phyloP scores from a whole-genome alignment of 2,888 invertebrate species.

The Pristionchus japonicus region DNA sequence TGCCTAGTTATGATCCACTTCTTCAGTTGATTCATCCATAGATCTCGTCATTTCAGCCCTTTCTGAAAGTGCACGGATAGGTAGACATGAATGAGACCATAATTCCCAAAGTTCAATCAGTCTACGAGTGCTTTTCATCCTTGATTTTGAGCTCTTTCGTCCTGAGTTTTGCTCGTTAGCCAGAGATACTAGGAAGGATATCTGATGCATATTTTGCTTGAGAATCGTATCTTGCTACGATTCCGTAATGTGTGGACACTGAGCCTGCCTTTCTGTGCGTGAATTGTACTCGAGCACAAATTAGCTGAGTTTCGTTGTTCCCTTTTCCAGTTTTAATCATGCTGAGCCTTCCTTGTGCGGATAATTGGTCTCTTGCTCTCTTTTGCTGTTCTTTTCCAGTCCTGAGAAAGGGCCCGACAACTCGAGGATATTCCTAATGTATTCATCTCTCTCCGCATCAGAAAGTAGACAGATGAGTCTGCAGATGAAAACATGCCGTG shows the following conservation, averaged over 20 bases:
- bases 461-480: constrained; percentile 12
- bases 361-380: neutral
- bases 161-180: neutral
- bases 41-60: neutral
- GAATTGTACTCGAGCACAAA: neutral
- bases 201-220: neutral
- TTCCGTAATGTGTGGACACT: neutral
- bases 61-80: neutral
- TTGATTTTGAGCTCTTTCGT: neutral
- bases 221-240: neutral
- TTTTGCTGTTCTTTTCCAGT: neutral
- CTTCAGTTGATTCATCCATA: neutral
- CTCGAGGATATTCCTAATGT: neutral
- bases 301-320: no score
- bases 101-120: neutral
- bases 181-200: neutral
- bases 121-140: neutral
- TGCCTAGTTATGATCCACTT: neutral
- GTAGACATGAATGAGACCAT: neutral
- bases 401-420: neutral
- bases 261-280: neutral
- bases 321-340: no score
- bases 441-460: neutral
- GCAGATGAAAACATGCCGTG: constrained; percentile 11
- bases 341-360: no score